Evolutionary conservation across 1,140 invertebrate species (phyloP).

Genomic region (Calephelis nemesis): DNA sequence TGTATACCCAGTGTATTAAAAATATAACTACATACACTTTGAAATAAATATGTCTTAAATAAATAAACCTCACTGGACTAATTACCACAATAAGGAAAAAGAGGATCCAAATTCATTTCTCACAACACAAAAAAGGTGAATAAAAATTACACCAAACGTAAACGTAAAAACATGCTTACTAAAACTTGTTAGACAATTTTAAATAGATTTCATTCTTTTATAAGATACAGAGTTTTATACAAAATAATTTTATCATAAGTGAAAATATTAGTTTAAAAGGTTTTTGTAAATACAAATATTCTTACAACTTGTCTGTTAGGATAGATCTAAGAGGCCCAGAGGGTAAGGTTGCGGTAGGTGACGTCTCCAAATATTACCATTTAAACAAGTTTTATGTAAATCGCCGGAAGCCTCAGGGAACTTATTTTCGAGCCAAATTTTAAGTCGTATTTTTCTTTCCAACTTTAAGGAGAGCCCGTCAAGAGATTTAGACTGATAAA

Average conservation of each 20-base stretch:
- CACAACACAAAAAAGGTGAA: no score
- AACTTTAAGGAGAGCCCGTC: conserved; percentile 68
- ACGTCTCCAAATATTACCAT: conserved; percentile 77
- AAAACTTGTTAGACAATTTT: background rate
- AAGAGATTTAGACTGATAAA: conserved; percentile 56
- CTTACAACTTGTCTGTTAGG: conserved; percentile 43
- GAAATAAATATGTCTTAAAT: no score
- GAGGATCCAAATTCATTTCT: no score
- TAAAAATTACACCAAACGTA: no score
- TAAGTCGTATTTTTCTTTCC: conserved; percentile 63
- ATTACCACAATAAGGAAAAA: no score
- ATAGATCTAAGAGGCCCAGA: conserved; percentile 54
- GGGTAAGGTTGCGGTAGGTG: conserved; percentile 59
- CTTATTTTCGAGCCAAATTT: conserved; percentile 70
- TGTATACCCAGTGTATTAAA: no score
- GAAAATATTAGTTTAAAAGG: conserved; percentile 32
- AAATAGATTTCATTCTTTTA: no score
- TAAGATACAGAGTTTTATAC: background rate
- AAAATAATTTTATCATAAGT: conserved; percentile 1
- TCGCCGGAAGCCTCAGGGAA: conserved; percentile 54
- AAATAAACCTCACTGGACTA: no score
- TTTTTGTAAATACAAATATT: background rate
- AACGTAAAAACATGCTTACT: no score
- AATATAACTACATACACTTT: no score
- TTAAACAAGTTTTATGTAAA: conserved; percentile 79